A percentile compares a stretch with the other conserved stretches of the same genome.
Conservation (phyloP, 2,888 invertebrate genomes). For the Patella caerulea region DNA sequence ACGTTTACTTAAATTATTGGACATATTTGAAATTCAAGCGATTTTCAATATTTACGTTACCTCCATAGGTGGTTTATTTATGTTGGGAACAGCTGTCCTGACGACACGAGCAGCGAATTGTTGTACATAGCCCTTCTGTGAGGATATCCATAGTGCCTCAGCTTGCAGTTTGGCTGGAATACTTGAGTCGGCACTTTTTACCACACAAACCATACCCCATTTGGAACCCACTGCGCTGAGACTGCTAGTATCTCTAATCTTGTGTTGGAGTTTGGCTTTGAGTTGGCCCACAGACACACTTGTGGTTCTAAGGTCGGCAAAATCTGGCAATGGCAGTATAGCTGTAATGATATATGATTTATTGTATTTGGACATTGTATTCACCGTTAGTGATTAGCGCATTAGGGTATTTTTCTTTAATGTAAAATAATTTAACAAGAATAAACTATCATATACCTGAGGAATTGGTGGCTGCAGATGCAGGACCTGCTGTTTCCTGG, state of each 20-base stretch:
- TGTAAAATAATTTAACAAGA: too few species aligned
- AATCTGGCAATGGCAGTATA: conserved; percentile 8
- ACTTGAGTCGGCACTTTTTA: conserved; percentile 19
- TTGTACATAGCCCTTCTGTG: conserved; percentile 15
- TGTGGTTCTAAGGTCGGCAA: conserved; percentile 13
- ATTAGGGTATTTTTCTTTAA: too few species aligned
- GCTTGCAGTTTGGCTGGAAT: conserved; percentile 35
- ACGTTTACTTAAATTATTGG: too few species aligned
- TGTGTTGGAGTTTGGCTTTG: conserved; percentile 14
- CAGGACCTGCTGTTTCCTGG: not conserved
- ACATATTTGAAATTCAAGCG: too few species aligned
- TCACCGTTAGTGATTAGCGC: too few species aligned
- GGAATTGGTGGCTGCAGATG: not conserved
- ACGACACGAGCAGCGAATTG: conserved; percentile 32
- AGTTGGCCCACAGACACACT: conserved; percentile 14
- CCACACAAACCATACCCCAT: conserved; percentile 21
- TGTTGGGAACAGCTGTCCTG: conserved; percentile 31
- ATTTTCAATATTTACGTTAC: conserved; percentile 26
- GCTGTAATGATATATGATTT: not conserved
- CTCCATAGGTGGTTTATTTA: conserved; percentile 40
- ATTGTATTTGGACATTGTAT: not conserved
- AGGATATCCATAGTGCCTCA: conserved; percentile 34
- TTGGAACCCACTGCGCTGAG: conserved; percentile 15
- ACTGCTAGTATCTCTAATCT: not conserved
- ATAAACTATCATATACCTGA: not conserved